A percentile compares a stretch with the other conserved stretches of the same genome.
These are phyloP conservation scores for Horisme vitalbata DNA, from an alignment of 2,888 invertebrate species.

Conservation along the genomic window DNA sequence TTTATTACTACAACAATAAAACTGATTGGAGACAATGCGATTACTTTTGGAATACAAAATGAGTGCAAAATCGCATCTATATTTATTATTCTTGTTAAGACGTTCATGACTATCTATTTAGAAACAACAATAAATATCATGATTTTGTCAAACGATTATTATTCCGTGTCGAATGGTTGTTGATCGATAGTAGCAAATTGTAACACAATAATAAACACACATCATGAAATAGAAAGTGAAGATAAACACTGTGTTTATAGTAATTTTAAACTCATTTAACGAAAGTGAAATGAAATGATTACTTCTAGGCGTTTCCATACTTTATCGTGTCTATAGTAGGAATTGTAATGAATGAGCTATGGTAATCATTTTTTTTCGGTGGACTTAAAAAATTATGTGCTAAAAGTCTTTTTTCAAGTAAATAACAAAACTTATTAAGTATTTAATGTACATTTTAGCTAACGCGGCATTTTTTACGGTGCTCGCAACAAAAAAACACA, in stretches of 20 bases:
- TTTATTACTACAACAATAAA: slow-evolving; percentile 24
- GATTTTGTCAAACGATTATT: slow-evolving; percentile 20
- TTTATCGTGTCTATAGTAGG: slow-evolving; percentile 5
- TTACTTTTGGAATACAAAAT: slow-evolving; percentile 10
- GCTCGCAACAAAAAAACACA: no score
- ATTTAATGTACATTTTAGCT: no score
- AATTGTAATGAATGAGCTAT: not conserved
- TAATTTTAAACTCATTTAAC: slow-evolving; percentile 20
- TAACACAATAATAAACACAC: slow-evolving; percentile 23
- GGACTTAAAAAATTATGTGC: no score
- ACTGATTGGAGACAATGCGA: slow-evolving; percentile 20
- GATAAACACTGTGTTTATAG: slow-evolving; percentile 5
- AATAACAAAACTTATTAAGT: no score
- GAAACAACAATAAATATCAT: slow-evolving; percentile 20
- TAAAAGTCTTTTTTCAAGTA: no score
- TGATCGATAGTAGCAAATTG: slow-evolving; percentile 28
- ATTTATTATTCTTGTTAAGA: no score
- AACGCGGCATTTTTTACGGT: no score
- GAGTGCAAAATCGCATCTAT: not conserved
- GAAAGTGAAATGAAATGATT: slow-evolving; percentile 15
- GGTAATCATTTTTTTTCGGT: no score
- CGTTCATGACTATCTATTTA: not conserved
- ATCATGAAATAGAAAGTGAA: slow-evolving; percentile 30
- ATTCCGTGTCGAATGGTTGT: slow-evolving; percentile 19
- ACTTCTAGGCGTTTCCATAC: slow-evolving; percentile 9